phyloP scores from a whole-genome alignment of 2,797 vertebrate genomes.

The Acanthurus tractus region DNA sequence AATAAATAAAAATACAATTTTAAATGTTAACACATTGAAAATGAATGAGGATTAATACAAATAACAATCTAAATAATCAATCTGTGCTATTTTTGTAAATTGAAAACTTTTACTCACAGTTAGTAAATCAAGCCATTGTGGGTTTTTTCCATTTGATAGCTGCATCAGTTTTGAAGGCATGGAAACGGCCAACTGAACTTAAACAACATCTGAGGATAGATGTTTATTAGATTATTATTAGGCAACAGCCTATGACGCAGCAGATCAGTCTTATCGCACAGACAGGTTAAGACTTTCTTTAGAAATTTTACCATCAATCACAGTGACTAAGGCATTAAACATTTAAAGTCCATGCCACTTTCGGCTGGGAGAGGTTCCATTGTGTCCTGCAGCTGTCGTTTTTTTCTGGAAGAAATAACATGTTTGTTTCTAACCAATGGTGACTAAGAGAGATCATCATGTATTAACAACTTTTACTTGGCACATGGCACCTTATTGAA shows the following conservation, averaged over 20 bases:
- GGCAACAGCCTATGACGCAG: conserved; percentile 46
- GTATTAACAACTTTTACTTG: conserved; percentile 46
- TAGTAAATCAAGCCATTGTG: conserved; percentile 2
- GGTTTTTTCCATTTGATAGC: conserved; percentile 38
- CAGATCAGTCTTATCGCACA: background rate
- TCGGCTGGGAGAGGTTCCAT: conserved; percentile 28
- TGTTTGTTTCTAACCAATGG: conserved; percentile 8
- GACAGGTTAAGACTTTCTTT: conserved; percentile 53
- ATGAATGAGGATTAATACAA: background rate
- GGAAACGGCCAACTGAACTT: conserved; percentile 19
- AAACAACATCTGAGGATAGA: conserved; percentile 38
- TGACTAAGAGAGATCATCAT: conserved; percentile 24
- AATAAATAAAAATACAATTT: conserved; percentile 10
- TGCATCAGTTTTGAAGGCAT: conserved; percentile 11
- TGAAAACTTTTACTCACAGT: conserved; percentile 10
- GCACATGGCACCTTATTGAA: background rate
- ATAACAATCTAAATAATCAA: background rate
- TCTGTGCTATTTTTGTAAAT: conserved; percentile 5
- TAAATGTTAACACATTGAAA: background rate
- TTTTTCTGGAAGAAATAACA: conserved; percentile 14
- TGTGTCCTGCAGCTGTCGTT: conserved; percentile 50
- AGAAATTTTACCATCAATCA: conserved; percentile 17
- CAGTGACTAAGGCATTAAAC: conserved; percentile 55
- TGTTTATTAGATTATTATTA: conserved; percentile 32
- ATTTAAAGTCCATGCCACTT: conserved; percentile 27